Percentiles rank a stretch among this genome's conserved stretches.
These are phyloP conservation scores for Myotis myotis DNA, from an alignment of 2,797 vertebrate species.

Conservation along the genomic window DNA sequence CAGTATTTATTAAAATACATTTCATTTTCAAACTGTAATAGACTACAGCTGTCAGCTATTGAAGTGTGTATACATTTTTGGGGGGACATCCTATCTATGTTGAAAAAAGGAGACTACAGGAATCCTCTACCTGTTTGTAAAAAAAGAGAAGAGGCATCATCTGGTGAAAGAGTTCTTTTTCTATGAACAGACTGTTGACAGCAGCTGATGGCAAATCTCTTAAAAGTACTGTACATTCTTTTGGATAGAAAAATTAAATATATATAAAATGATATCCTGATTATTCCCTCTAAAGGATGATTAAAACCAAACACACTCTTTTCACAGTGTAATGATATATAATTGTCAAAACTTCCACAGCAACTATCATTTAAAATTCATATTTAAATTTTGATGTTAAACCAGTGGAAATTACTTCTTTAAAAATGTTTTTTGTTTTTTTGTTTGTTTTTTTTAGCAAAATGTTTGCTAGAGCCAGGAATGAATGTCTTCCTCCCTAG, in stretches of 20 bases:
- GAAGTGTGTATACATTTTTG: too few relatives aligned
- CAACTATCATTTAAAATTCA: neutral
- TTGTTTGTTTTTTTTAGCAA: neutral
- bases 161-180: neutral
- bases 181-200: neutral
- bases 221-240: neutral
- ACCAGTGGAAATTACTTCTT: neutral
- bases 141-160: neutral
- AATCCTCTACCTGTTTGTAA: neutral
- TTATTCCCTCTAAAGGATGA: neutral
- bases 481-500: neutral
- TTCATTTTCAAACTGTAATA: too few relatives aligned
- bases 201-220: neutral
- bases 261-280: neutral
- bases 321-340: neutral
- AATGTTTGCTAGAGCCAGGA: neutral
- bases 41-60: too few relatives aligned
- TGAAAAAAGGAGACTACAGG: neutral
- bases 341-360: too few relatives aligned
- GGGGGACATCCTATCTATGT: neutral
- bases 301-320: neutral
- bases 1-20: too few relatives aligned
- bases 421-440: too few relatives aligned
- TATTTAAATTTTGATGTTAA: constrained; percentile 27
- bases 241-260: neutral